Evolutionary conservation across 1,140 invertebrate genomes (phyloP).

Genomic region (Cryptotermes secundus): DNA sequence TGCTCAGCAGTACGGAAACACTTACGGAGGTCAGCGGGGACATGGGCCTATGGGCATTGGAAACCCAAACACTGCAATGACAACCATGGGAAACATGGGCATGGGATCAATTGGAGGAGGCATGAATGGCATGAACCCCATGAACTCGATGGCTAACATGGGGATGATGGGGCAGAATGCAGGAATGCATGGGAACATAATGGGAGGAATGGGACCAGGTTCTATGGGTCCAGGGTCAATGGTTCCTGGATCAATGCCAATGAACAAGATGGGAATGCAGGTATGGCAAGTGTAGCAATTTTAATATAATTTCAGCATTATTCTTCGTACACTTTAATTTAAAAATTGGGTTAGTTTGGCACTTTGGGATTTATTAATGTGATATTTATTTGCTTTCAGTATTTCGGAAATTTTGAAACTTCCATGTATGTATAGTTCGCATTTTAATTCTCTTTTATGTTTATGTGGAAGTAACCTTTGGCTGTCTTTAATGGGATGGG

Average conservation of each 20-base stretch:
- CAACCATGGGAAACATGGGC: constrained; percentile 41
- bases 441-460: no score
- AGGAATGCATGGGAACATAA: constrained; percentile 61
- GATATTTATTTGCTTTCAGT: no score
- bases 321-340: no score
- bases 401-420: no score
- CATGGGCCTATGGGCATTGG: constrained; percentile 55
- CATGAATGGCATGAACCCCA: constrained; percentile 49
- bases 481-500: no score
- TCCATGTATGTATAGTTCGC: no score
- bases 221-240: constrained; percentile 50
- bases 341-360: no score
- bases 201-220: constrained; percentile 47
- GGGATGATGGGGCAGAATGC: constrained; percentile 60
- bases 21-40: constrained; percentile 55
- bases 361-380: no score
- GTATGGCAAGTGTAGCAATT: constrained; percentile 41
- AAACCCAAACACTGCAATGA: constrained; percentile 43
- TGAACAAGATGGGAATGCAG: constrained; percentile 62
- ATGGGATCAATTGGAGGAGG: constrained; percentile 42
- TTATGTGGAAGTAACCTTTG: no score
- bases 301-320: no score
- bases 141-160: constrained; percentile 65
- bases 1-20: constrained; percentile 52
- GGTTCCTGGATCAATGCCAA: constrained; percentile 40